These are phyloP conservation scores for Belonocnema kinseyi DNA, from an alignment of 1,140 invertebrate species.

Conservation along the genomic window DNA sequence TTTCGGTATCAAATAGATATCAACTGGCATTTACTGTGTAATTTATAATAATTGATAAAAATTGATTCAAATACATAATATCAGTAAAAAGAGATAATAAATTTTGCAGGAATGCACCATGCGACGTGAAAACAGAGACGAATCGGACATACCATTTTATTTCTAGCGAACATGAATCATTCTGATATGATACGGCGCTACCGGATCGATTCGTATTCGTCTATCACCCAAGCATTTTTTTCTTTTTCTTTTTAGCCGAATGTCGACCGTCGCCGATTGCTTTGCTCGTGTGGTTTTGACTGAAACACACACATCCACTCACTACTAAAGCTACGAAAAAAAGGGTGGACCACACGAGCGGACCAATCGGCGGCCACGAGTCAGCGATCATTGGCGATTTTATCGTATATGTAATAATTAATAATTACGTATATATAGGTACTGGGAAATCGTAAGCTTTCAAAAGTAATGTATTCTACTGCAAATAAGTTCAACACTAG, in stretches of 20 bases:
- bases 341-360: constrained; percentile 64
- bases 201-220: constrained; percentile 55
- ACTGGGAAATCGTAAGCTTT: constrained; percentile 72
- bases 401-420: constrained; percentile 47
- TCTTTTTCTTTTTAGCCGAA: constrained; percentile 57
- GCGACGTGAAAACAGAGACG: constrained; percentile 26
- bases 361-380: constrained; percentile 64
- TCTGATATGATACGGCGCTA: constrained; percentile 16
- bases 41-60: constrained; percentile 8
- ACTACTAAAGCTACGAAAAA: constrained; percentile 71
- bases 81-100: background rate
- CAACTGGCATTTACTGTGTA: too few species aligned
- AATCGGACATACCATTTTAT: constrained; percentile 2
- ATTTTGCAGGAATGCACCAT: constrained; percentile 25
- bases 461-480: constrained; percentile 77
- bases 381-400: constrained; percentile 51
- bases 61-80: too few species aligned
- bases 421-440: constrained; percentile 59
- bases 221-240: constrained; percentile 74
- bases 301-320: constrained; percentile 73
- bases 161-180: background rate
- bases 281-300: constrained; percentile 68
- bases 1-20: too few species aligned
- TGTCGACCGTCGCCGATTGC: constrained; percentile 67
- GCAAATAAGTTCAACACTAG: constrained; percentile 77